Conservation (phyloP, 2,113 vertebrate genomes). For the Crotalus tigris region DNA sequence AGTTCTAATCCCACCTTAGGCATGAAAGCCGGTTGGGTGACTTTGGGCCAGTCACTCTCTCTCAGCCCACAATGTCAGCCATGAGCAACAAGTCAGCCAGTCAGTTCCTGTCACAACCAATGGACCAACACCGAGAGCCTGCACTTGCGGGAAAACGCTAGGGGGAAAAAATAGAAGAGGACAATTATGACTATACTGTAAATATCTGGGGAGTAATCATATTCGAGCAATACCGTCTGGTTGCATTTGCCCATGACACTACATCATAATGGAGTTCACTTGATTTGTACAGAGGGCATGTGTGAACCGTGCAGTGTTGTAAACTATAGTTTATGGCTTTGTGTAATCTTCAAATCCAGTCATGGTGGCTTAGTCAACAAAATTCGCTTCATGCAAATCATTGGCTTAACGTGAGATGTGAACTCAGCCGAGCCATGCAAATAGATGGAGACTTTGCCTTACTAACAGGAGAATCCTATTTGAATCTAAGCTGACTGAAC, state of each 20-base stretch:
- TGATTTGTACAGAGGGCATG: background rate
- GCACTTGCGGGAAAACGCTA: background rate
- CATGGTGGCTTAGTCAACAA: background rate
- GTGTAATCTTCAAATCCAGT: background rate
- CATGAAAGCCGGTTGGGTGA: background rate
- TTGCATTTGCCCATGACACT: background rate
- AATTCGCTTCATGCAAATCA: background rate
- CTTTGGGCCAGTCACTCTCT: background rate
- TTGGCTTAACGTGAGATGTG: background rate
- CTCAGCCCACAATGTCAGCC: background rate
- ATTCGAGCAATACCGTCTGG: background rate
- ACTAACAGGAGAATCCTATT: background rate
- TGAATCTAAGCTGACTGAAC: no score
- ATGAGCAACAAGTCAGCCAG: background rate
- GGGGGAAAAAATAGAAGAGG: background rate
- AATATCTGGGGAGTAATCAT: background rate
- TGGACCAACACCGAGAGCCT: no score
- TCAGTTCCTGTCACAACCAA: background rate
- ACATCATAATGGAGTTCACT: background rate
- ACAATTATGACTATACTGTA: background rate
- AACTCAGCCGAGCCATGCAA: background rate
- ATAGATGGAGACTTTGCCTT: background rate
- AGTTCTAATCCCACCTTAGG: background rate
- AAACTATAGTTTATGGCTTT: background rate
- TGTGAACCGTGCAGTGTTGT: background rate